Conservation (phyloP, 1,140 invertebrate species). For the Rhyzopertha dominica region DNA sequence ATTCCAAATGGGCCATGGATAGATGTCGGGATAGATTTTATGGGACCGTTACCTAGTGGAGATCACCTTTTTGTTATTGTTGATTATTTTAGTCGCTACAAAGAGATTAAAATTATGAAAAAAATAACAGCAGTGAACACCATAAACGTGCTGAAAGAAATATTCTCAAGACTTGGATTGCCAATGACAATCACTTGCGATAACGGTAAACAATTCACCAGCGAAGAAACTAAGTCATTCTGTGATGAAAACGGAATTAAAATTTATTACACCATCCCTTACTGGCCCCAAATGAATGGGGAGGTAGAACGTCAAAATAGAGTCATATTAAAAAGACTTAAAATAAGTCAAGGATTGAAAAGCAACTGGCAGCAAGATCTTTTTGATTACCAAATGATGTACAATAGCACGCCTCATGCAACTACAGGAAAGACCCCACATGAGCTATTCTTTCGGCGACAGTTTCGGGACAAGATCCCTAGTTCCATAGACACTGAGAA, state of each 20-base stretch:
- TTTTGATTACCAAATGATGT: not conserved
- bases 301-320: constrained; percentile 37
- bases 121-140: constrained; percentile 1
- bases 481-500: not conserved
- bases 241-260: constrained; percentile 7
- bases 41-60: constrained; percentile 34
- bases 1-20: constrained; percentile 39
- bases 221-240: constrained; percentile 17
- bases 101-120: constrained; percentile 15
- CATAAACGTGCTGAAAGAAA: constrained; percentile 2
- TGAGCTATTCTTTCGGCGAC: constrained; percentile 1
- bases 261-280: constrained; percentile 10
- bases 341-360: not conserved
- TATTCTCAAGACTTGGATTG: not conserved
- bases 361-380: not conserved
- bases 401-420: constrained; percentile 8
- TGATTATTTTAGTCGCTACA: constrained; percentile 18
- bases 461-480: not conserved
- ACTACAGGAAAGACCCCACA: constrained; percentile 1
- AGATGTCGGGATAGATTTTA: constrained; percentile 38
- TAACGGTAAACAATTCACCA: constrained; percentile 20
- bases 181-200: constrained; percentile 20
- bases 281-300: constrained; percentile 30
- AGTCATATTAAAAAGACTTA: constrained; percentile 1
- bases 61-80: constrained; percentile 33